phyloP scores from a whole-genome alignment of 2,113 vertebrate genomes.

The Entelurus aequoreus region DNA sequence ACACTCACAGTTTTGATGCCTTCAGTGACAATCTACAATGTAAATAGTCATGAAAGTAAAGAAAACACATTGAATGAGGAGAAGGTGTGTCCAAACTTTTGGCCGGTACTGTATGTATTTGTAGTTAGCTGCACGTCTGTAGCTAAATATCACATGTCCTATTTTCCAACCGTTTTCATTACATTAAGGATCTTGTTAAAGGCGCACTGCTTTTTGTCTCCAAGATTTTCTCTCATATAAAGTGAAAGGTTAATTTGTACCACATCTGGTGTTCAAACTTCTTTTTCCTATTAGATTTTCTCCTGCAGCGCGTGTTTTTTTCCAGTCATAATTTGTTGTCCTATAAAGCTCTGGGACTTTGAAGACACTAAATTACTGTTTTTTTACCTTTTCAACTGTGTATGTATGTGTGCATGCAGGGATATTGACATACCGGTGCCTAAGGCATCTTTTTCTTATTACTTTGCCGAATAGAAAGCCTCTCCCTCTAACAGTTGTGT shows the following conservation, averaged over 20 bases:
- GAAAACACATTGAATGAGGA: too few species aligned
- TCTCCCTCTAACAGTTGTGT: slow-evolving; percentile 18
- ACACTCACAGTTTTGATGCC: too few species aligned
- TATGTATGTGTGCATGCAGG: slow-evolving; percentile 7
- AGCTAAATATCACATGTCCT: background rate
- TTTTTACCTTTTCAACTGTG: slow-evolving; percentile 19
- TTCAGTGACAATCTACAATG: too few species aligned
- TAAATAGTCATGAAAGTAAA: too few species aligned
- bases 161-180: slow-evolving; percentile 2
- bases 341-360: slow-evolving; percentile 22
- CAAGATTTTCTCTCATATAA: background rate
- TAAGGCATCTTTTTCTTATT: slow-evolving; percentile 43
- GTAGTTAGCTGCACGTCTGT: background rate
- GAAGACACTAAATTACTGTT: slow-evolving; percentile 1
- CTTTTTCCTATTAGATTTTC: slow-evolving; percentile 5
- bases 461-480: slow-evolving; percentile 35
- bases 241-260: background rate
- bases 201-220: background rate
- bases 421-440: slow-evolving; percentile 37
- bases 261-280: background rate
- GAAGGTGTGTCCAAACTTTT: too few species aligned
- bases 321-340: slow-evolving; percentile 26
- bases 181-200: slow-evolving; percentile 8
- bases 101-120: too few species aligned
- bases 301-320: slow-evolving; percentile 17